Percentiles rank a stretch among this genome's conserved stretches.
Conservation (phyloP, 92 coral and sea anemone species). For the Phenganax subtilis region DNA sequence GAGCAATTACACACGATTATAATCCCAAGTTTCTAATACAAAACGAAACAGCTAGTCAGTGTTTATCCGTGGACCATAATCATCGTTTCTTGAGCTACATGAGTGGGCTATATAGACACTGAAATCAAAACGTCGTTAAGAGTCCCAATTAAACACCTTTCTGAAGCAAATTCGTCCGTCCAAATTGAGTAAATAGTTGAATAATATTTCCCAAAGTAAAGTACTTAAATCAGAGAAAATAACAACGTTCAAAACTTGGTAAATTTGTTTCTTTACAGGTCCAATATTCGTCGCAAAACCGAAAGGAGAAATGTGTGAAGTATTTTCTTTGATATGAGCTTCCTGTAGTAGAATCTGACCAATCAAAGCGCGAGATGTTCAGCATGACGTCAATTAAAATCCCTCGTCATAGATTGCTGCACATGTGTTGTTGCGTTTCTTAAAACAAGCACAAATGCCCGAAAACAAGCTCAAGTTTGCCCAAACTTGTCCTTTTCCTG, state of each 20-base stretch:
- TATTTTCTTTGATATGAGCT: not conserved
- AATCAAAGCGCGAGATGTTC: not conserved
- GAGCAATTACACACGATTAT: too few species aligned
- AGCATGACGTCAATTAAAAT: conserved; percentile 1
- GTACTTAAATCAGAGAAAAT: not conserved
- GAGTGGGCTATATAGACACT: not conserved
- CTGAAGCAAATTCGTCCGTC: not conserved
- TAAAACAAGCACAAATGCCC: too few species aligned
- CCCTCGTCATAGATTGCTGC: too few species aligned
- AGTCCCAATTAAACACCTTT: not conserved
- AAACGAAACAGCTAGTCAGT: too few species aligned
- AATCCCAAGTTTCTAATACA: too few species aligned
- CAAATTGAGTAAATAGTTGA: not conserved
- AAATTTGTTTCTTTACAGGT: not conserved
- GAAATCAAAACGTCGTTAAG: not conserved
- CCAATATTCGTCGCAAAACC: conserved; percentile 11
- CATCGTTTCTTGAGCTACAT: too few species aligned
- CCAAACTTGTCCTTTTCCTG: too few species aligned
- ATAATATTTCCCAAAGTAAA: not conserved
- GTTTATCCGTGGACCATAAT: too few species aligned
- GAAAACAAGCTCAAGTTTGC: too few species aligned
- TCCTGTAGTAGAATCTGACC: conserved; percentile 13
- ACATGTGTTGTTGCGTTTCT: too few species aligned
- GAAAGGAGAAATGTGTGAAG: not conserved
- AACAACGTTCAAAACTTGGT: not conserved